Base-by-base conservation (phyloP, 2,797 vertebrate genomes). In the Sciurus carolinensis region DNA sequence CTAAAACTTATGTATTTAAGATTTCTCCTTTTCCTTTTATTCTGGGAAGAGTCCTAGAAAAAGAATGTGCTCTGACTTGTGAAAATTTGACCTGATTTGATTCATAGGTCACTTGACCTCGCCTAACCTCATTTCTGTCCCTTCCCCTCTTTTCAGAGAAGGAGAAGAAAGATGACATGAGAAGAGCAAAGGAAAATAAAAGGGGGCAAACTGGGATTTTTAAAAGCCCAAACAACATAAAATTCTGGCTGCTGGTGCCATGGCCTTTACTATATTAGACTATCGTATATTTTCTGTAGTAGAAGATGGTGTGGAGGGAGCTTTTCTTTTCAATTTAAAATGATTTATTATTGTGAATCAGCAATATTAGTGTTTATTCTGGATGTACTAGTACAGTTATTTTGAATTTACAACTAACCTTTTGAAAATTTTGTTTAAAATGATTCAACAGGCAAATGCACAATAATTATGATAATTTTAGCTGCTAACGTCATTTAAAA, bases 401-500 rank as follows among this genome's bases (percentile, higher is more conserved):
- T 96, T 95, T 66, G 11, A 13, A 22, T 88, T 50, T 64, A 84
- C 3, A 81, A 15, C 20, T 73, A 42, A 89, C 13, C 54, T 84
- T 86, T 77, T 36, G 14, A 18, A 83, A 85, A 44, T 15, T 50
- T 84, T 94, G 54, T 95, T 92, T 89, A 85, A 86, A 85, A 69
- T 71, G 26, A 39, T 57, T 69, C 33, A 77, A 13, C 73, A 83
- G 87, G 20, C 15, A 88, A 52, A 82, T 72, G 22, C 7, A 72
- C 71, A 59, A 72, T 47, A 77, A 79, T 67, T 33, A 5, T 52
- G 69, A 33, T 67, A 64, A 57, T 75, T 39, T 85, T 85, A 90
- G 28, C 22, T 52, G 67, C 36, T 30, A 62, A 33, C 10, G 59
- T 72, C 20, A 75, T 66, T 44, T 12, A 36, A 82, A 95, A 87